Conservation (phyloP, 2,888 invertebrate species). For the Oligia fasciuncula region DNA sequence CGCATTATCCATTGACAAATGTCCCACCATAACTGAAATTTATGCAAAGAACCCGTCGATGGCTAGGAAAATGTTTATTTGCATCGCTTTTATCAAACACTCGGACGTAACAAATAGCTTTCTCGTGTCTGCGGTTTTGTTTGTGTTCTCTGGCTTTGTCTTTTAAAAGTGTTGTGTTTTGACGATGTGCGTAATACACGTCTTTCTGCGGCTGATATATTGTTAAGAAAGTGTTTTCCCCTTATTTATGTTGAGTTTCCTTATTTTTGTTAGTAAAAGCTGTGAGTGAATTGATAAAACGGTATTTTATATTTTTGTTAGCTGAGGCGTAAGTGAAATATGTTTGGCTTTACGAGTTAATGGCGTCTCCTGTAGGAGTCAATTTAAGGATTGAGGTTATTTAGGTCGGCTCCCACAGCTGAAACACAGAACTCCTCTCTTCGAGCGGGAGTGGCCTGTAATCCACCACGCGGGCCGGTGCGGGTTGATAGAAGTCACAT, state of each 20-base stretch:
- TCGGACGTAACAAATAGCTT: slow-evolving; percentile 62
- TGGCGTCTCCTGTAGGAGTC: slow-evolving; percentile 13
- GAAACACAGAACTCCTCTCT: too few relatives aligned
- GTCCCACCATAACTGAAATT: slow-evolving; percentile 73
- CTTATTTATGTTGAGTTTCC: slow-evolving; percentile 57
- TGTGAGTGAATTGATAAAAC: slow-evolving; percentile 47
- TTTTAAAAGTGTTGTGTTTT: slow-evolving; percentile 57
- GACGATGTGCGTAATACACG: slow-evolving; percentile 33
- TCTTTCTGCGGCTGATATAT: slow-evolving; percentile 37
- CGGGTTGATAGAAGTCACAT: too few relatives aligned
- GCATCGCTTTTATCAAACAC: slow-evolving; percentile 64
- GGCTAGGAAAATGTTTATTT: slow-evolving; percentile 71
- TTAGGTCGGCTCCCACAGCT: neutral
- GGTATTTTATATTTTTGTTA: slow-evolving; percentile 49
- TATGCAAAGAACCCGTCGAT: slow-evolving; percentile 71
- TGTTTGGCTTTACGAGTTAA: slow-evolving; percentile 38
- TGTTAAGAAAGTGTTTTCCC: slow-evolving; percentile 50
- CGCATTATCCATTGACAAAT: slow-evolving; percentile 76
- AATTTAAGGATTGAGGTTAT: slow-evolving; percentile 7
- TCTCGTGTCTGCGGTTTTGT: slow-evolving; percentile 49
- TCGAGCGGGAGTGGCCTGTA: too few relatives aligned
- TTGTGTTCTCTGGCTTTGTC: slow-evolving; percentile 42
- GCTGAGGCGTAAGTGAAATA: slow-evolving; percentile 33
- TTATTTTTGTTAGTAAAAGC: slow-evolving; percentile 57
- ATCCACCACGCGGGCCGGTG: too few relatives aligned